phyloP scores from a whole-genome alignment of 2,888 invertebrate genomes.

The Pharmacophagus antenor region DNA sequence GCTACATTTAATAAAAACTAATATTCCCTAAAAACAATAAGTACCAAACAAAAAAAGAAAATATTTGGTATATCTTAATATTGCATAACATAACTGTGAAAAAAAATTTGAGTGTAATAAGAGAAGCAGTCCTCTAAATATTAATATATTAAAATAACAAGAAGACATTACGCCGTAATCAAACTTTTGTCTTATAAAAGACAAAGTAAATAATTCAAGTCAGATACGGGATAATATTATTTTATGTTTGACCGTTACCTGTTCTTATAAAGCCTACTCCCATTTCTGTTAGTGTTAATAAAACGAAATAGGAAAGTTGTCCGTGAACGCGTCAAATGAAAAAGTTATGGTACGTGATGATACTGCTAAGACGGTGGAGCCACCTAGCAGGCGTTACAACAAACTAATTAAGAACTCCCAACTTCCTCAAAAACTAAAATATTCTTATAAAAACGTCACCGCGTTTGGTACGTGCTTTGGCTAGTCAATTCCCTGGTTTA shows the following conservation, averaged over 20 bases:
- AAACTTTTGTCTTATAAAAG: slow-evolving; percentile 24
- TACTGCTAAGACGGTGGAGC: slow-evolving; percentile 67
- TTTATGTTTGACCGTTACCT: slow-evolving; percentile 53
- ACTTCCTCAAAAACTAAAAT: slow-evolving; percentile 77
- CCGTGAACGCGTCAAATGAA: slow-evolving; percentile 77
- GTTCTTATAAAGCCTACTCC: slow-evolving; percentile 72
- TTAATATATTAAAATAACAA: slow-evolving; percentile 3
- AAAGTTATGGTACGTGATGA: slow-evolving; percentile 79
- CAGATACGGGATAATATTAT: slow-evolving; percentile 37
- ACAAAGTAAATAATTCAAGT: slow-evolving; percentile 26
- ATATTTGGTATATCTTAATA: too few species aligned
- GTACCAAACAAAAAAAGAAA: too few species aligned
- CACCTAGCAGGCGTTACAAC: slow-evolving; percentile 65
- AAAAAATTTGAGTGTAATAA: background rate
- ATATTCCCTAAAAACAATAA: too few species aligned
- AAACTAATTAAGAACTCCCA: slow-evolving; percentile 78
- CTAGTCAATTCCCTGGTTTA: slow-evolving; percentile 44
- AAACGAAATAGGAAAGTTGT: slow-evolving; percentile 79
- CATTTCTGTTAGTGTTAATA: slow-evolving; percentile 79
- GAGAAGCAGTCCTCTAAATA: background rate
- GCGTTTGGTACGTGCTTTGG: slow-evolving; percentile 62
- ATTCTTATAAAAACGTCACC: slow-evolving; percentile 78
- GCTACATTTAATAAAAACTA: too few species aligned
- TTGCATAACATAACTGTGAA: too few species aligned
- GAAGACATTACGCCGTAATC: slow-evolving; percentile 7